Base-by-base conservation (phyloP, 1,140 invertebrate species). In the Drosophila melanogaster region DNA sequence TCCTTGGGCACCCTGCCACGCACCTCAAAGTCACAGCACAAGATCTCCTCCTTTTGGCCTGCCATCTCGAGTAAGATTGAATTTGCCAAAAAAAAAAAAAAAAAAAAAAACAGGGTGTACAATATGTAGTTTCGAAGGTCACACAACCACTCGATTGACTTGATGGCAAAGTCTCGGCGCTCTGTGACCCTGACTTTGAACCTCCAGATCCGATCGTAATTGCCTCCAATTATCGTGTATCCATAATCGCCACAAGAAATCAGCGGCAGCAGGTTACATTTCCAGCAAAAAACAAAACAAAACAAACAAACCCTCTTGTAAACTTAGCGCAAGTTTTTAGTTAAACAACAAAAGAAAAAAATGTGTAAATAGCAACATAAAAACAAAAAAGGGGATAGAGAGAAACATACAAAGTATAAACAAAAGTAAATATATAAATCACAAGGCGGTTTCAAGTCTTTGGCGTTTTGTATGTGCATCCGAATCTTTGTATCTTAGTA, bases 1-100 rank as follows among this genome's bases (percentile, higher is more conserved):
- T 87, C 84, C 37, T 79, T 67, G 10, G 77, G 72, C 0, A 87
- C 0, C 1, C 77, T 30, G 1, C 72, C 84, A 1, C 8, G 33
- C 1, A 87, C 57, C 41, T 84, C 79, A 33, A 89, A 55, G 15
- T 87, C 84, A 12, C 84, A 87, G 22, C 30, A 10, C 84, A 87
- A 57, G 2, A 41, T 35, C 15, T 38, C 17, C 8, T 35, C 26
- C 6, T 8, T 49, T 30, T 17, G 10, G 6, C 7, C 12, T 14
- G 30, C 5, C 33, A 43, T 44, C 15, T 19, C 44, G 0, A 14
- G 0, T 8, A 24, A 3, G 26, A 11, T 17, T 10, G 4, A n/a
- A 17, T 0, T 11, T 26, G 4, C 11, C 33, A 12, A 49, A 58
- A n/a, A n/a, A n/a, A n/a, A n/a, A n/a, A n/a, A n/a, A n/a, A n/a